Evolutionary conservation across 1,140 invertebrate genomes (phyloP), one percentile per base, ranked within the genome.

Genomic region (Ptiloglossa arizonensis): DNA sequence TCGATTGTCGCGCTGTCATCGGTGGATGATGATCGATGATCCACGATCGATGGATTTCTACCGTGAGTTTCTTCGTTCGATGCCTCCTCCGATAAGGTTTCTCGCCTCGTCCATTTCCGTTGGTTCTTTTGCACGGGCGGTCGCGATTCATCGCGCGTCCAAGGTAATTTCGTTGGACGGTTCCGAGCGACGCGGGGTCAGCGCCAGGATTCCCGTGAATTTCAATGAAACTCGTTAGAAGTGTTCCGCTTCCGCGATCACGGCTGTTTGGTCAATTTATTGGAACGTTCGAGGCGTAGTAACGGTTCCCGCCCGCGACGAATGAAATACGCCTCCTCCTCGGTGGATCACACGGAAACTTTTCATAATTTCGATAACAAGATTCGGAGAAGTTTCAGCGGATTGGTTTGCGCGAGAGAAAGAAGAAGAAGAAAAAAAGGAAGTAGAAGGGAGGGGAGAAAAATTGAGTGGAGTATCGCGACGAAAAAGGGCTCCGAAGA

Each of bases 201-300:
- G 22, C 13, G 41, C 32, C 57, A n/a, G 44, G 22, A 73, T 73
- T 48, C 70, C n/a, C 59, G 32, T 29, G 70, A 73, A 64, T 73
- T 73, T 50, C 70, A 73, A 63, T 63, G 32, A 35, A 72, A 72
- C 70, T 72, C 70, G 70, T 72, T 72, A 72, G 59, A 72, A 71
- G 69, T 27, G 69, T 6, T 22, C 68, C 22, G 66, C 66, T 68
- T 54, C 66, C 66, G 66, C 48, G 66, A 48, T 41, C 67, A 15
- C 22, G 67, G n/a, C 69, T 63, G 69, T 72, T 72, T 63, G 69
- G 41, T 38, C 57, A 59, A 63, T 72, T 72, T 62, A 72, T 63
- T 32, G 57, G 38, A 48, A 50, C 56, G n/a, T 62, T 63, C 19
- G 63, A 9, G 69, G 41, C 35, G 69, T 27, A n/a, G 60, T 72